Evolutionary conservation across 2,797 vertebrate genomes (phyloP), one percentile per base, ranked within the genome.

Genomic region (Bradypodion pumilum): DNA sequence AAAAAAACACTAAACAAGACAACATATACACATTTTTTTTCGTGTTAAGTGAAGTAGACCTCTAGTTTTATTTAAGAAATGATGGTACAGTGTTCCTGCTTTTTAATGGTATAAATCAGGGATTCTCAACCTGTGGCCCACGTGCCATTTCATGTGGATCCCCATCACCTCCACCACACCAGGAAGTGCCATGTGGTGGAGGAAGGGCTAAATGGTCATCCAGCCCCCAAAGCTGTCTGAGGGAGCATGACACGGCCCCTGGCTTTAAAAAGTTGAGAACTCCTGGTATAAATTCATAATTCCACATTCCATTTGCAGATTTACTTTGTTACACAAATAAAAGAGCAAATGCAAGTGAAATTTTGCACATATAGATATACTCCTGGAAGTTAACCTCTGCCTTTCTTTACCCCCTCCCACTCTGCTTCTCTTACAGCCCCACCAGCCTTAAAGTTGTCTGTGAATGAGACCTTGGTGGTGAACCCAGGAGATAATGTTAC

Each of bases 381-480:
- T 80, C 32, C 21, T 56, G 23, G 29, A 80, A 44, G 19, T 27
- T 79, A 37, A 56, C 27, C 16, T 3, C 4, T 56, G 12, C 68
- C 81, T 84, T 62, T 70, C 60, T 59, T 62, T 8, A 59, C 78
- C 42, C 81, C 69, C 89, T 90, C 32, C 2, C 4, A 74, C 25
- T 91, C 56, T 83, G 21, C 37, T 86, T 76, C 44, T 80, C 44
- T 85, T 92, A 10, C 80, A 99, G 98, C 96, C 65, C 97, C 98
- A 3, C 98, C 98, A 19, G 95, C 97, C 74, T 95, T 99, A 90
- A 98, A 97, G 86, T 93, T 99, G 88, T 98, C 98, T 1, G 97
- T 98, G 89, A 98, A 99, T 0, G 98, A 99, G 94, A 98, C 97
- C 0, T 93, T 99, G 91, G 98, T 99, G 92, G 98, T 98, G 88